Base-by-base conservation (phyloP, 2,888 invertebrate species). In the Chromoteleia sp. region DNA sequence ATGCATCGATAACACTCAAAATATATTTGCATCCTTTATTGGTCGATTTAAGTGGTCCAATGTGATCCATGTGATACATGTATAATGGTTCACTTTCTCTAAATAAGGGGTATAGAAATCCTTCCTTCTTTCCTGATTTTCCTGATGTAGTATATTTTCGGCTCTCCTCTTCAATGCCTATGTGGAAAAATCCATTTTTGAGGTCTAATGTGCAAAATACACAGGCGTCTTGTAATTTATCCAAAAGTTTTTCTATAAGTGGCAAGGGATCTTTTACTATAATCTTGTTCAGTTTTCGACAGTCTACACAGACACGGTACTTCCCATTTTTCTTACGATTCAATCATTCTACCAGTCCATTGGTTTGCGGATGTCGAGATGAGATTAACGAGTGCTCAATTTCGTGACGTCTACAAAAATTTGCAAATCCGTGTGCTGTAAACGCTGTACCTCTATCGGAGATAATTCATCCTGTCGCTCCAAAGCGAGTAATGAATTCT, bases 391-490 rank as follows among this genome's bases (percentile, higher is more conserved):
- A 43, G 15, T 82, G 75, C 5, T 30, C 41, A 2, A 84, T 78
- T 14, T 75, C 82, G 10, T 80, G 61, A 1, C 14, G 25, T 0
- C 4, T 7, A 39, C 74, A 81, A 54, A 82, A 84, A n/a, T 73
- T 43, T n/a, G 65, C 8, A 41, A 82, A 83, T 1, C 8, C 25
- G 6, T 75, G 21, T 2, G 79, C 29, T 0, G 84, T 84, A 43
- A 85, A 85, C 7, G 56, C 12, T 0, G 82, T 83, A 7, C 83
- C 84, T 0, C 84, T 25, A 41, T 83, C 84, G 0, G 61, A 59
- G 14, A 85, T 74, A 0, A 85, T 41, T 43, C 76, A 7, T 7
- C 15, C 3, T 0, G 84, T 84, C 0, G 80, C 81, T n/a, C 84
- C 84, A 48, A 65, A 83, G 12, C 36, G 15, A 2, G 73, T 4